Evolutionary conservation across 1,140 invertebrate species (phyloP), one percentile per base, ranked within the genome.

Genomic region (Mactra quadrangularis): DNA sequence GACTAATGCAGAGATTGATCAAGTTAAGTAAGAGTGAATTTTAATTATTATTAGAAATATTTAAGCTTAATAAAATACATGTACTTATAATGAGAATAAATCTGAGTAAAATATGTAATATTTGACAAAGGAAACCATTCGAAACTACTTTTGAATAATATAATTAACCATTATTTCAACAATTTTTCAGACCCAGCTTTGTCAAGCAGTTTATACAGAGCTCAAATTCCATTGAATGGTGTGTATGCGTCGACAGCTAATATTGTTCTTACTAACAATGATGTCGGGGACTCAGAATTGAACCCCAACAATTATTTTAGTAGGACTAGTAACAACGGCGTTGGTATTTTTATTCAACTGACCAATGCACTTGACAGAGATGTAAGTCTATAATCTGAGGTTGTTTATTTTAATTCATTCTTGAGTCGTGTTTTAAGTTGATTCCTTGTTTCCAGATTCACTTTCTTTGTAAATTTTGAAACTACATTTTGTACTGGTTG

Each of bases 281-380:
- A 27, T 3, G 19, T 41, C 25, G 47, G 0, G 6, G n/a, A 0
- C 3, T 52, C 76, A 29, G 62, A 66, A 17, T 17, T 78, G 19
- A 33, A 7, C 25, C 76, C 76, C 1, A 78, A 53, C n/a, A 22
- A 41, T 7, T 78, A 55, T 50, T 78, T 78, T 31, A 2, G 0
- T 0, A 13, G 66, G 9, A 19, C 64, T n/a, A 68, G 27, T 57
- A 62, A 66, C 17, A n/a, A n/a, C n/a, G 33, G 25, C n/a, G 55
- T 33, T 41, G 84, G 84, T 11, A 76, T 86, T 25, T 76, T 59
- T 55, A 31, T 86, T 19, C 55, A 62, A 29, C 76, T 86, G n/a
- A 60, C 52, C 33, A 70, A 75, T 50, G 85, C 70, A n/a, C 70
- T 86, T 7, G 85, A 86, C 70, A 78, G 85, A 70, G 85, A 86